Conservation (phyloP, 2,797 vertebrate species). For the Xiphophorus birchmanni region DNA sequence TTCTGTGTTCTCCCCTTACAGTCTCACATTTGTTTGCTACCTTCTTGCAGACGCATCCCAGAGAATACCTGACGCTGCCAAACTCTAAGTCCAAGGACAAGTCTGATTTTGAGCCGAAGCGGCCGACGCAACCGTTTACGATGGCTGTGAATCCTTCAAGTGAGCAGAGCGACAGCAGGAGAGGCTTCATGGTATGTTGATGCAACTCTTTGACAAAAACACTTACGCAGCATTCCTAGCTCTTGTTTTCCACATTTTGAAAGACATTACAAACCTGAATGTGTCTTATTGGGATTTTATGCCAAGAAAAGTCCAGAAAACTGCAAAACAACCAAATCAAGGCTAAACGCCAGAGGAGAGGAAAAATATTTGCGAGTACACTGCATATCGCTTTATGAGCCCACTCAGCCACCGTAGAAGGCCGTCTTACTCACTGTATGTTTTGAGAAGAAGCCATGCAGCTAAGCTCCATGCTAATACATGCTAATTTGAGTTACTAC, state of each 20-base stretch:
- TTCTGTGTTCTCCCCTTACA: neutral
- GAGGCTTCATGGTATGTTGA: slow-evolving; percentile 80
- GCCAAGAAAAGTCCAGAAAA: neutral
- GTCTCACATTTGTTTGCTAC: neutral
- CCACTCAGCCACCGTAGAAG: no score
- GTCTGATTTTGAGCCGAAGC: slow-evolving; percentile 61
- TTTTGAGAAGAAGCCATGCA: no score
- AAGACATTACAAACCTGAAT: neutral
- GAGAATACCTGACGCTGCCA: slow-evolving; percentile 91
- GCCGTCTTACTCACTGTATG: no score
- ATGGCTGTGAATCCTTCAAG: slow-evolving; percentile 71
- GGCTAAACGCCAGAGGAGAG: no score
- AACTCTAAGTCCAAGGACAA: slow-evolving; percentile 83
- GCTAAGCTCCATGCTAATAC: no score
- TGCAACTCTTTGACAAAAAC: neutral
- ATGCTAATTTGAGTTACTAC: no score
- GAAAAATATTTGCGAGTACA: no score
- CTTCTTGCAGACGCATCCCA: slow-evolving; percentile 80
- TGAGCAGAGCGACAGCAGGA: slow-evolving; percentile 67
- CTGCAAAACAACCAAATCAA: no score
- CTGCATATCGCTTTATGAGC: no score
- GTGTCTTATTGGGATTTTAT: neutral
- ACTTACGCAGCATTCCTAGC: neutral
- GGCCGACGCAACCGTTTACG: slow-evolving; percentile 78
- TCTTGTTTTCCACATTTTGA: neutral